Percentiles rank a stretch among this genome's conserved stretches.
These are phyloP conservation scores for Calliopum simillimum DNA, from an alignment of 2,888 invertebrate genomes.

Conservation along the genomic window DNA sequence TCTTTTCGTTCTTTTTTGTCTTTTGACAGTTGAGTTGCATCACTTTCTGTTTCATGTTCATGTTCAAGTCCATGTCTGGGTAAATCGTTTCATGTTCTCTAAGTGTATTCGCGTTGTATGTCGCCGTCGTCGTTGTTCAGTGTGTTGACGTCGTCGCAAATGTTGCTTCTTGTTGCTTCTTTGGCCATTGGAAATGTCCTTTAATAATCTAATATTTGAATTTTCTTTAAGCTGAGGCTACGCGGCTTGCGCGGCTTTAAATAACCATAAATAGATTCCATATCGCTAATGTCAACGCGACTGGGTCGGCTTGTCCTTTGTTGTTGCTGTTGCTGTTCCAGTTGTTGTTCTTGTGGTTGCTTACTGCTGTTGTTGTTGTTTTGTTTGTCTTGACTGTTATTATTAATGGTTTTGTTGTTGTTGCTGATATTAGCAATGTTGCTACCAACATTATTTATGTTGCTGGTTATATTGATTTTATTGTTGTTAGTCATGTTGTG, in stretches of 20 bases:
- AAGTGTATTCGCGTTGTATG: not conserved
- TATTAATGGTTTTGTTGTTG: constrained; percentile 32
- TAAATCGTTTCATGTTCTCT: constrained; percentile 9
- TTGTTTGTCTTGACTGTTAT: constrained; percentile 41
- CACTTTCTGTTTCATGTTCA: constrained; percentile 10
- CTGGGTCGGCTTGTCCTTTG: constrained; percentile 57
- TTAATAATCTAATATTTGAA: constrained; percentile 65
- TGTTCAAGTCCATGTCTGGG: not conserved
- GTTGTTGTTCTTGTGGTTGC: constrained; percentile 38
- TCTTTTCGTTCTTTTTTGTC: constrained; percentile 19
- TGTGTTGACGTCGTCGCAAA: not conserved
- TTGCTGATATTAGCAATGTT: constrained; percentile 37
- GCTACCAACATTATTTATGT: not conserved
- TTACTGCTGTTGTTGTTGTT: constrained; percentile 44
- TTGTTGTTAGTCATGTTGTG: constrained; percentile 38
- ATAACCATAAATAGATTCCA: constrained; percentile 68
- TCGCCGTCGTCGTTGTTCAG: not conserved
- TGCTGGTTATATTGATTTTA: constrained; percentile 10
- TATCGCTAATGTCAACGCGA: constrained; percentile 64
- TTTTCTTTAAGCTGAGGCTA: constrained; percentile 65
- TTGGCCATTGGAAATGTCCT: not conserved
- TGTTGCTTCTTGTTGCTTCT: not conserved
- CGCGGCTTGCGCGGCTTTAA: constrained; percentile 66
- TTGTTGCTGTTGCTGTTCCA: constrained; percentile 42
- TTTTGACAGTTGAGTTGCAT: not conserved